A percentile compares a stretch with the other conserved stretches of the same genome.
These are phyloP conservation scores for Crenuchus spilurus DNA, from an alignment of 2,797 vertebrate species.

Conservation along the genomic window DNA sequence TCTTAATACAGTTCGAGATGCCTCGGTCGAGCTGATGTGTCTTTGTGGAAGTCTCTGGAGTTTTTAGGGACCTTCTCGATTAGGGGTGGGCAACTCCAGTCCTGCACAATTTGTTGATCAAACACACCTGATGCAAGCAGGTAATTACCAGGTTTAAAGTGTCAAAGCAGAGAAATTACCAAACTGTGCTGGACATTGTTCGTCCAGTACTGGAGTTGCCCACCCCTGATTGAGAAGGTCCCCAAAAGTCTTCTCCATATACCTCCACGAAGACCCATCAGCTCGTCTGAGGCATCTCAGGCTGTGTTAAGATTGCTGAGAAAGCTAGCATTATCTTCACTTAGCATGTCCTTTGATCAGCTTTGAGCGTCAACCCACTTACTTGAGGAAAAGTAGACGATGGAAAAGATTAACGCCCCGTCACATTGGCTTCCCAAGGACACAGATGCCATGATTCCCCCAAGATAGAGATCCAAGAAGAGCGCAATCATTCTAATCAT, in stretches of 20 bases:
- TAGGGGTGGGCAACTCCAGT: too few relatives aligned
- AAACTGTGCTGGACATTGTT: too few relatives aligned
- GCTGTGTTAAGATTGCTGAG: neutral
- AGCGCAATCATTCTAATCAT: neutral
- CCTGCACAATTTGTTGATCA: too few relatives aligned
- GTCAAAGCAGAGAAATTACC: too few relatives aligned
- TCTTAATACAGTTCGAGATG: neutral
- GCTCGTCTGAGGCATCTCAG: neutral
- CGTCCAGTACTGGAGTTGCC: too few relatives aligned
- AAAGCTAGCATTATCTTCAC: neutral
- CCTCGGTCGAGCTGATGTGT: neutral
- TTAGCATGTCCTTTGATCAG: neutral
- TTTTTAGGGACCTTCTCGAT: conserved; percentile 23
- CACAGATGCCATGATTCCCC: neutral
- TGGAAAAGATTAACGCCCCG: neutral
- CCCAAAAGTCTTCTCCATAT: conserved; percentile 3
- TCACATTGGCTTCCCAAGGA: neutral
- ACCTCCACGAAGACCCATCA: neutral
- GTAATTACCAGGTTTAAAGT: too few relatives aligned
- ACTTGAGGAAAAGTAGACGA: neutral
- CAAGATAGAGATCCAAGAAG: neutral
- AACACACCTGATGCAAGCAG: too few relatives aligned
- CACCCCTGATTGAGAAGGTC: too few relatives aligned
- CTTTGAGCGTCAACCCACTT: neutral
- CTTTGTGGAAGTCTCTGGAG: neutral